Conservation (phyloP, 2,113 vertebrate genomes). For the Myocastor coypus region DNA sequence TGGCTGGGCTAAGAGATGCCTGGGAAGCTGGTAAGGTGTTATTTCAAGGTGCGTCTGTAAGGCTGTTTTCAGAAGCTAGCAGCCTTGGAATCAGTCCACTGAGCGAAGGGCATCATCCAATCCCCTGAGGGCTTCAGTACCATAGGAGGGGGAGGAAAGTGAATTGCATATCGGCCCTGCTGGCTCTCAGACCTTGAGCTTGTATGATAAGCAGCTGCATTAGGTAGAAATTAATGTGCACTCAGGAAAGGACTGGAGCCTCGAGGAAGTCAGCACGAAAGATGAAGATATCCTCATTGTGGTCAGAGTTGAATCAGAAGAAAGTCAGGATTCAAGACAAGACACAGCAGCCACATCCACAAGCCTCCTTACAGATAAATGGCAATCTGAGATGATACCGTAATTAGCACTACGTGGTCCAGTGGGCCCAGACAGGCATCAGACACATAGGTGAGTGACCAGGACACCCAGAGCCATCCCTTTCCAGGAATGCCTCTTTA, state of each 20-base stretch:
- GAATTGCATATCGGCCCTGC: background rate
- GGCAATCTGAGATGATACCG: background rate
- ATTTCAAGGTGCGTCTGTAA: background rate
- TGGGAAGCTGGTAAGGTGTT: background rate
- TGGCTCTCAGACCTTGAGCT: background rate
- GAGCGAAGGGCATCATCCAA: background rate
- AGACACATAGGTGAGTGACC: background rate
- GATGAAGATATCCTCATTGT: background rate
- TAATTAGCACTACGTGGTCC: background rate
- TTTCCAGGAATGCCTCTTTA: background rate
- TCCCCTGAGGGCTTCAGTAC: background rate
- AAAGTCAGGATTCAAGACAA: background rate
- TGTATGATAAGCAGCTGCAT: background rate
- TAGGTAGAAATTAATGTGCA: background rate
- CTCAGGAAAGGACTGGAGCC: background rate
- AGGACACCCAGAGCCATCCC: background rate
- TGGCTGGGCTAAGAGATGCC: background rate
- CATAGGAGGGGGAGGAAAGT: background rate
- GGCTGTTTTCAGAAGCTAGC: background rate
- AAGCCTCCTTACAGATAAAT: background rate
- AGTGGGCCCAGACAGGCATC: background rate
- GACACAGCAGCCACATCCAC: background rate
- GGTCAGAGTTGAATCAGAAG: background rate
- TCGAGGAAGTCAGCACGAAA: background rate
- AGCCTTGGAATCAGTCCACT: background rate